Percentiles rank a stretch among this genome's conserved stretches.
Conservation (phyloP, 2,113 vertebrate genomes). For the Microtus pennsylvanicus region DNA sequence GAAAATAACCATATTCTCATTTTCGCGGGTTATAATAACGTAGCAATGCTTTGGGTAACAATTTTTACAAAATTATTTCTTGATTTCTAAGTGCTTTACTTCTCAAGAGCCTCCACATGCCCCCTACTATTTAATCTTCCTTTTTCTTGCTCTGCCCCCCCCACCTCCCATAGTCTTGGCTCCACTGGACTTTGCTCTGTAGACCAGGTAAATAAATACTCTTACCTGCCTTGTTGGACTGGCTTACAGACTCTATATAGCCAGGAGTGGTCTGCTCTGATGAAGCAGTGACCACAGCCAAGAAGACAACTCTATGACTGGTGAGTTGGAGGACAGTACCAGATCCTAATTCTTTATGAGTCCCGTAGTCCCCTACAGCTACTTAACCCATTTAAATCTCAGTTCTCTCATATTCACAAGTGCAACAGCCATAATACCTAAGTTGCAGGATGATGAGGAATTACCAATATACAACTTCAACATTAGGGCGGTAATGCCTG, state of each 20-base stretch:
- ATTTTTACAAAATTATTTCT: conserved; percentile 17
- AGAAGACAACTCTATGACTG: background rate
- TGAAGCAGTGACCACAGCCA: background rate
- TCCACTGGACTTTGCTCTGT: background rate
- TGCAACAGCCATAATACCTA: background rate
- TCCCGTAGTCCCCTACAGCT: background rate
- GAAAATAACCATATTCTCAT: conserved; percentile 18
- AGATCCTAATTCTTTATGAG: background rate
- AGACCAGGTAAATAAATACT: background rate
- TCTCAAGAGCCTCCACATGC: background rate
- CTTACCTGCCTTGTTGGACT: background rate
- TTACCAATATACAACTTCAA: background rate
- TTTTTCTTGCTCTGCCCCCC: no score
- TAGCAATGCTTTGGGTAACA: background rate
- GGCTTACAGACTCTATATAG: background rate
- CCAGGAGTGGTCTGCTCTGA: background rate
- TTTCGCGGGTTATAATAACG: background rate
- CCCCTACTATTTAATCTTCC: background rate
- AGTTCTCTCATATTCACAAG: background rate
- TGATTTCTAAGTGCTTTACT: background rate
- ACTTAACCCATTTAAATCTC: background rate
- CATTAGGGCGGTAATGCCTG: background rate
- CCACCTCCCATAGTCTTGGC: background rate
- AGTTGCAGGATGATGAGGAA: background rate
- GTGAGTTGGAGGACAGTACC: background rate